Percentiles rank a stretch among this genome's conserved stretches.
Evolutionary conservation across 2,888 invertebrate genomes (phyloP).

Genomic region (Furcula furcula): DNA sequence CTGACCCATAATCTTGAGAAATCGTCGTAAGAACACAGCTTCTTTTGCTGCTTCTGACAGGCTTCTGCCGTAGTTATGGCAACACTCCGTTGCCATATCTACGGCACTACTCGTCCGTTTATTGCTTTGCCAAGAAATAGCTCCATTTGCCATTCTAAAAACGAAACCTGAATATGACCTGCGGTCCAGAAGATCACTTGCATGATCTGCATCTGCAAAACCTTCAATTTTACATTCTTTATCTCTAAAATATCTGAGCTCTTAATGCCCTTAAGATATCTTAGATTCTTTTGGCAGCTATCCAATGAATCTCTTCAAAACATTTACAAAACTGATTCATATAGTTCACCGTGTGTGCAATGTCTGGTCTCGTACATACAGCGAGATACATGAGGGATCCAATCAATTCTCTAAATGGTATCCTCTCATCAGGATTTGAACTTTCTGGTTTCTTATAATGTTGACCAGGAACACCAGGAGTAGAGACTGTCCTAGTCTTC

Average conservation of each 20-base stretch:
- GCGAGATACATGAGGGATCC: conserved; percentile 4
- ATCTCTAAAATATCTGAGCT: background rate
- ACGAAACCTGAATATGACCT: background rate
- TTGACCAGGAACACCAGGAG: background rate
- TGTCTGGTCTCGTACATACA: conserved; percentile 3
- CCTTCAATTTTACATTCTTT: background rate
- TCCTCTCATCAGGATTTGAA: background rate
- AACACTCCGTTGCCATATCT: background rate
- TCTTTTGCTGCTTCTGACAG: background rate
- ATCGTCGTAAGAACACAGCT: background rate
- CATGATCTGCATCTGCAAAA: background rate
- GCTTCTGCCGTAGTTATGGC: background rate
- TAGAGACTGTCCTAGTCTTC: conserved; percentile 1
- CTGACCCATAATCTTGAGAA: no score
- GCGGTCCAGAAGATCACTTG: background rate
- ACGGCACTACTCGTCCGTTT: no score
- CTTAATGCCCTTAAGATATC: background rate
- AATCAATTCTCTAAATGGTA: background rate
- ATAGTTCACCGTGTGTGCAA: conserved; percentile 1
- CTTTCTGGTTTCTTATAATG: no score
- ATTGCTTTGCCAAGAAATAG: background rate
- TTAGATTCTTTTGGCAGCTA: background rate
- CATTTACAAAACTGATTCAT: conserved; percentile 2
- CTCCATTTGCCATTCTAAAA: background rate
- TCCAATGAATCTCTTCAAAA: conserved; percentile 1